Evolutionary conservation across 2,113 vertebrate species (phyloP), one percentile per base, ranked within the genome.

Genomic region (Rhinichthys klamathensis): DNA sequence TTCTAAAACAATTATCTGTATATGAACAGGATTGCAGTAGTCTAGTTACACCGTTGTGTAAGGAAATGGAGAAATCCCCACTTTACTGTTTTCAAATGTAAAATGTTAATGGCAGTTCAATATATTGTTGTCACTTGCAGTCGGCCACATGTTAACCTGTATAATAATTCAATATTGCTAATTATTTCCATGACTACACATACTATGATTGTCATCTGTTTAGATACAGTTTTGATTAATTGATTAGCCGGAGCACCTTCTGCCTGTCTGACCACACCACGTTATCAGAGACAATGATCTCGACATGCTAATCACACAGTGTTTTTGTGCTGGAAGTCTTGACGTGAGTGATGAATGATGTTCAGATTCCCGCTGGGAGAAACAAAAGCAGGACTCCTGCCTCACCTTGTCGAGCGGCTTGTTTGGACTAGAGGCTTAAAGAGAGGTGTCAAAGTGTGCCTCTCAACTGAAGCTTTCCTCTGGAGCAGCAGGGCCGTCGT

Each of bases 241-340:
- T 80, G 70, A 80, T 49, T 72, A 81, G 46, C 61, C 70, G 87
- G 74, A 65, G 35, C 35, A 41, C 10, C 35, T 72, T 41, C 73
- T 72, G 65, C 8, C 54, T 35, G 27, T 49, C n/a, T 77, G 27
- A 56, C 81, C 54, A 44, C 51, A 72, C n/a, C 49, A 27, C n/a
- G 23, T 61, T 61, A 61, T 38, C 23, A 25, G 41, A 70, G 83
- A 85, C 65, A 81, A 85, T 25, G 76, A 63, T 87, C 83, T 80
- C 30, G 32, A 84, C 78, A 86, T 91, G 91, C 89, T 93, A 92
- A 94, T 94, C 89, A 92, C 86, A 89, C 81, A 27, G 49, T 92
- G 90, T 93, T 92, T 92, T 76, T 76, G 84, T 80, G 87, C 82
- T 84, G 86, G 80, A 80, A 27, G 74, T 85, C 67, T 84, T 67